These are phyloP conservation scores for Aspidiotus rigidus DNA, from an alignment of 2,888 invertebrate genomes.

Conservation along the genomic window DNA sequence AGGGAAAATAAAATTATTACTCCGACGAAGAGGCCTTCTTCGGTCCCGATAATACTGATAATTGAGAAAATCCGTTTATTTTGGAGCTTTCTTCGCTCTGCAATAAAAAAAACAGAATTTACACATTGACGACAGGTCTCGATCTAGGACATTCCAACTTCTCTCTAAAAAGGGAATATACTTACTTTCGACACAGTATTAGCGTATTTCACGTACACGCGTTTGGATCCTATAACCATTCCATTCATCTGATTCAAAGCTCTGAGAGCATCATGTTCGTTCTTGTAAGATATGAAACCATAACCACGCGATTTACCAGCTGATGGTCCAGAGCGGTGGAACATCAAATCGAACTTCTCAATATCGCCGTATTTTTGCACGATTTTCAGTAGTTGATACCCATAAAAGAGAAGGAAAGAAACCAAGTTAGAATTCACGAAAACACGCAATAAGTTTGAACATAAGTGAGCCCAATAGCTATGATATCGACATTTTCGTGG, in stretches of 20 bases:
- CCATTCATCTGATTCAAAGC: conserved; percentile 69
- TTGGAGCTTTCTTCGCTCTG: not conserved
- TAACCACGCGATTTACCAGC: conserved; percentile 85
- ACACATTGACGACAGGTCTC: not conserved
- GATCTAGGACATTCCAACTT: conserved; percentile 2
- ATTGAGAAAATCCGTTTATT: conserved; percentile 44
- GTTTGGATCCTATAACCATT: conserved; percentile 61
- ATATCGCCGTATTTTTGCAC: conserved; percentile 87
- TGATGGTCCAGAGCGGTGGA: conserved; percentile 81
- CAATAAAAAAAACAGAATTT: not conserved
- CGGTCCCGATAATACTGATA: conserved; percentile 48
- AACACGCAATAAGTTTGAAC: not conserved
- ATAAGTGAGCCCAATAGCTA: not conserved
- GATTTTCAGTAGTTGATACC: conserved; percentile 93
- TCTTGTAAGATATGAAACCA: conserved; percentile 79
- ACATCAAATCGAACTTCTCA: conserved; percentile 91
- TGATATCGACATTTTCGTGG: not conserved
- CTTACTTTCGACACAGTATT: conserved; percentile 59
- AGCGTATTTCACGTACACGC: conserved; percentile 71
- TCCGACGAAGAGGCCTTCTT: not conserved
- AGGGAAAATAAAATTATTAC: not conserved
- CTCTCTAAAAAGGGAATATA: too few relatives aligned
- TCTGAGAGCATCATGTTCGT: conserved; percentile 56
- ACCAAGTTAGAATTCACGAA: not conserved
- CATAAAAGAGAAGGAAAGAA: conserved; percentile 50